Evolutionary conservation across 2,888 invertebrate genomes (phyloP).

Genomic region (Galerucella calmariensis): DNA sequence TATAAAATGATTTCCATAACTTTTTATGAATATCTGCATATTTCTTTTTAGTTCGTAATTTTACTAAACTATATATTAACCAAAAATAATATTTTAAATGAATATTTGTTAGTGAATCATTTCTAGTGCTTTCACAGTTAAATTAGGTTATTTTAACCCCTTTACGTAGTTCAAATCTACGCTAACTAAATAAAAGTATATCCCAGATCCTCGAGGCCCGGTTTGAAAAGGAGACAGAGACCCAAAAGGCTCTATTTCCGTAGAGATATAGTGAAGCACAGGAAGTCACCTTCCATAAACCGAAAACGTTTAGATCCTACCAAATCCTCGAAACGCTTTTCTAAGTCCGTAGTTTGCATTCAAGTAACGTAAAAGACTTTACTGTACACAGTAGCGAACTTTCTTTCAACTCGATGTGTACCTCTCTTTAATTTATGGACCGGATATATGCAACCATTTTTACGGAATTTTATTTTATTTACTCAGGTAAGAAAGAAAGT

Average conservation of each 20-base stretch:
- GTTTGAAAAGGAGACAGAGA: conserved; percentile 42
- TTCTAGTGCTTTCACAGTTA: background rate
- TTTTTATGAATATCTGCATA: no score
- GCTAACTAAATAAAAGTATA: conserved; percentile 28
- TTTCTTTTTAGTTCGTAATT: no score
- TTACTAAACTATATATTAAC: no score
- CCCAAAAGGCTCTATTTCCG: conserved; percentile 53
- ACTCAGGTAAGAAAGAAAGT: background rate
- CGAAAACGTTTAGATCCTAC: conserved; percentile 61
- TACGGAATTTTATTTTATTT: conserved; percentile 12
- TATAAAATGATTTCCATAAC: no score
- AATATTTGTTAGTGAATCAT: no score
- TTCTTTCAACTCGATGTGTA: conserved; percentile 32
- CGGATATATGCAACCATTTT: conserved; percentile 31
- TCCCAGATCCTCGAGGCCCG: conserved; percentile 35
- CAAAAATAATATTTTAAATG: no score
- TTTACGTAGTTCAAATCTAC: background rate
- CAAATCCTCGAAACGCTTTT: conserved; percentile 60
- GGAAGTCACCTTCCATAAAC: conserved; percentile 62
- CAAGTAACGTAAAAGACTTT: conserved; percentile 59
- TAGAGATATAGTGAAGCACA: conserved; percentile 58
- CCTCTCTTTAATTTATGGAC: conserved; percentile 33
- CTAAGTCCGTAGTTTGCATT: conserved; percentile 63
- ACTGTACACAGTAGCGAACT: conserved; percentile 35
- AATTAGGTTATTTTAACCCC: background rate